phyloP scores from a whole-genome alignment of 2,113 vertebrate species.

The Proterorhinus semilunaris region DNA sequence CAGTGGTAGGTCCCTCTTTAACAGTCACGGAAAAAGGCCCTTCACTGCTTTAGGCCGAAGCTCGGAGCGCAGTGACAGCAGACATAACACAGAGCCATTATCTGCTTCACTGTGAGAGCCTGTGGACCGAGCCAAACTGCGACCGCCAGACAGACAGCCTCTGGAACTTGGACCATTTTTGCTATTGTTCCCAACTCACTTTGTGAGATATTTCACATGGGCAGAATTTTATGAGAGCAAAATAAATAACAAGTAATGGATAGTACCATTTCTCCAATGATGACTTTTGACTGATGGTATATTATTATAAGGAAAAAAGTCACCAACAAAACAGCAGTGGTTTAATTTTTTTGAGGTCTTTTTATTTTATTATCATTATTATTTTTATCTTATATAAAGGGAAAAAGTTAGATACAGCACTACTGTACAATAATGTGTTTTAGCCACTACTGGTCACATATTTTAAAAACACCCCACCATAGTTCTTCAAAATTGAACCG shows the following conservation, averaged over 20 bases:
- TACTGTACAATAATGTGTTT: no score
- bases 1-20: conserved; percentile 24
- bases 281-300: no score
- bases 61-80: conserved; percentile 55
- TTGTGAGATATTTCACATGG: conserved; percentile 1
- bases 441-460: no score
- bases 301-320: no score
- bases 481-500: no score
- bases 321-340: no score
- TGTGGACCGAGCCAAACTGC: conserved; percentile 31
- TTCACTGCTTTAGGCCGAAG: conserved; percentile 45
- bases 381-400: no score
- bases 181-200: conserved; percentile 9
- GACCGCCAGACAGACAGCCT: conserved; percentile 20
- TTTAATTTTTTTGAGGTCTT: no score
- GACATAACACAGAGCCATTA: conserved; percentile 62
- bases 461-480: no score
- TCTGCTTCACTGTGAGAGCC: conserved; percentile 38
- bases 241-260: background rate
- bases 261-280: no score
- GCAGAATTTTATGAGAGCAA: background rate
- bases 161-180: conserved; percentile 13
- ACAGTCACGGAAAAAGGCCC: conserved; percentile 41
- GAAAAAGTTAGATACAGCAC: no score
- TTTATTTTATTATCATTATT: no score